A percentile compares a stretch with the other conserved stretches of the same genome.
phyloP scores from a whole-genome alignment of 2,797 vertebrate genomes.

The Danio tinwini region DNA sequence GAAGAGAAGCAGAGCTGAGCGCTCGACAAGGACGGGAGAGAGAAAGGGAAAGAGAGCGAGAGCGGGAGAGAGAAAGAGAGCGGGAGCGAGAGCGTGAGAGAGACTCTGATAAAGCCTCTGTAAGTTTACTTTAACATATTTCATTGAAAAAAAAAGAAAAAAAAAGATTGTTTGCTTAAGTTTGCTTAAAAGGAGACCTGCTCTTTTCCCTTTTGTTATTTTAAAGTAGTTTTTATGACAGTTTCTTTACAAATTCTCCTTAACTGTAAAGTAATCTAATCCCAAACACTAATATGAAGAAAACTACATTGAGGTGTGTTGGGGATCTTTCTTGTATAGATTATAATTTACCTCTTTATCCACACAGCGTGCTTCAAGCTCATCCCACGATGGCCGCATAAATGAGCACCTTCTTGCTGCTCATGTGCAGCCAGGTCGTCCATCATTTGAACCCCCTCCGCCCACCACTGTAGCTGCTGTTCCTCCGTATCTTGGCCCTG shows the following conservation, averaged over 20 bases:
- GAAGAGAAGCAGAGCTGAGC: conserved; percentile 91
- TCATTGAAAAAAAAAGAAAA: background rate
- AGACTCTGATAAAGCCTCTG: conserved; percentile 87
- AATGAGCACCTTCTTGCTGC: conserved; percentile 85
- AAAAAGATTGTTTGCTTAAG: background rate
- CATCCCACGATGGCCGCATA: conserved; percentile 90
- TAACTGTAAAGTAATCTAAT: background rate
- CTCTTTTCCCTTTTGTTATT: background rate
- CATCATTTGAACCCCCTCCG: conserved; percentile 87
- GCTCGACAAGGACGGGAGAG: conserved; percentile 93
- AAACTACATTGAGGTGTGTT: too few relatives aligned
- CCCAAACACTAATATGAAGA: too few relatives aligned
- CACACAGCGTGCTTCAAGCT: conserved; percentile 90
- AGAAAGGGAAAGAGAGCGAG: conserved; percentile 89
- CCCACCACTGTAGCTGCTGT: conserved; percentile 94
- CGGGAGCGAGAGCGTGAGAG: conserved; percentile 87
- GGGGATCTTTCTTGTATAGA: too few relatives aligned
- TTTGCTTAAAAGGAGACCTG: background rate
- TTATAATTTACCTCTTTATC: background rate
- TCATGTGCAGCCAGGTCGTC: conserved; percentile 83
- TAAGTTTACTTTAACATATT: conserved; percentile 68
- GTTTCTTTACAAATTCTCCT: background rate
- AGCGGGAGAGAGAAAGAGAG: conserved; percentile 85
- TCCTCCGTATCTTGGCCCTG: conserved; percentile 94
- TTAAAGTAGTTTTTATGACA: background rate